Evolutionary conservation across 2,888 invertebrate genomes (phyloP).

Genomic region (Ormyrus nitidulus): DNA sequence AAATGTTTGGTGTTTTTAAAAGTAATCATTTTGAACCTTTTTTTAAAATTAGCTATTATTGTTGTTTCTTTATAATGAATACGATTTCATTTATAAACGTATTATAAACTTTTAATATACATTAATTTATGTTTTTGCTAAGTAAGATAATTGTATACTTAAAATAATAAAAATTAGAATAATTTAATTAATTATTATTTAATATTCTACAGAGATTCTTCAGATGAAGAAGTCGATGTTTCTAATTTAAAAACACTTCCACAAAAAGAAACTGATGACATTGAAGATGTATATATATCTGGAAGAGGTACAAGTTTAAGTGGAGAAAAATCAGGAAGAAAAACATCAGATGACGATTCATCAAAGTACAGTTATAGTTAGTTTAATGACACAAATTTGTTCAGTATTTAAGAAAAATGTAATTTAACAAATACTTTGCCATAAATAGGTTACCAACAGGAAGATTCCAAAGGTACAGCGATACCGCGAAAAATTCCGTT

Average conservation of each 20-base stretch:
- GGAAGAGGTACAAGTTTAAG: background rate
- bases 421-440: background rate
- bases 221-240: constrained; percentile 62
- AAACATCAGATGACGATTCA: constrained; percentile 22
- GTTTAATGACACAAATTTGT: background rate
- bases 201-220: constrained; percentile 68
- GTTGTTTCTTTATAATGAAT: no score
- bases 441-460: constrained; percentile 68
- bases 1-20: no score
- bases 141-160: no score
- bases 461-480: constrained; percentile 57
- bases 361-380: constrained; percentile 54
- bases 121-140: no score
- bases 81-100: no score
- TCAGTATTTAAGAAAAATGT: background rate
- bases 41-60: no score
- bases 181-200: constrained; percentile 1
- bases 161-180: no score
- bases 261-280: background rate
- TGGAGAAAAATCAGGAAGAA: background rate
- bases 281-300: background rate
- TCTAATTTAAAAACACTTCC: background rate
- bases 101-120: no score
- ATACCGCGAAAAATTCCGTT: constrained; percentile 57
- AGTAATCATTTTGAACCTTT: no score